Evolutionary conservation across 1,140 invertebrate genomes (phyloP), one percentile per base, ranked within the genome.

Genomic region (Cydia strobilella): DNA sequence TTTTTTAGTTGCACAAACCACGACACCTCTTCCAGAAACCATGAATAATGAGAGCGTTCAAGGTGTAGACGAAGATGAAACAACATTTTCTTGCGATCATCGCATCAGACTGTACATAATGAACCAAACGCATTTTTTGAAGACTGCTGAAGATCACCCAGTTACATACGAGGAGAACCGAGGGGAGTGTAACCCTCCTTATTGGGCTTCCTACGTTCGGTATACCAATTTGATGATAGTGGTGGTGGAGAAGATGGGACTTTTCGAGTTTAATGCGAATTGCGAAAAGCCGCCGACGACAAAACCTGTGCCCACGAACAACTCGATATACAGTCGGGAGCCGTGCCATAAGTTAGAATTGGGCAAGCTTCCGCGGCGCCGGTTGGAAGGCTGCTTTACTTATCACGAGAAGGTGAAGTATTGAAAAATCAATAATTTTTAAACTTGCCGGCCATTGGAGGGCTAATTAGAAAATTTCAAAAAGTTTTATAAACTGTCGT

Each of bases 311-410:
- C 93, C 80, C 63, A 92, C 84, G 75, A 80, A 73, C 71, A 87
- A 76, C 81, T 93, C 81, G 88, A 94, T 80, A 83, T 94, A 76
- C 83, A 93, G 66, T 82, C 76, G 80, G 13, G 89, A 94, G 35
- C 95, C 96, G 0, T 97, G 96, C 83, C 95, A 97, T 78, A 97
- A 97, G 87, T 91, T 96, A 51, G 93, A 95, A 63, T 86, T 97
- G 69, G 96, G 96, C 79, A 93, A 94, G 35, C 93, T 97, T 76
- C 93, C 94, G 10, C 88, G 96, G 63, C 86, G 96, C 78, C 92
- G 95, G 74, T 92, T 97, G 13, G 94, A 95, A 77, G 95, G 94
- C 73, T 97, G 96, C 84, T 97, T 94, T 80, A 96, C 96, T 59
- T 94, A 96, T 79, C 95, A 97, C 92, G 94, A 95, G 35, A 87